Evolutionary conservation across 2,888 invertebrate genomes (phyloP), one percentile per base, ranked within the genome.

Genomic region (Dryococelus australis): DNA sequence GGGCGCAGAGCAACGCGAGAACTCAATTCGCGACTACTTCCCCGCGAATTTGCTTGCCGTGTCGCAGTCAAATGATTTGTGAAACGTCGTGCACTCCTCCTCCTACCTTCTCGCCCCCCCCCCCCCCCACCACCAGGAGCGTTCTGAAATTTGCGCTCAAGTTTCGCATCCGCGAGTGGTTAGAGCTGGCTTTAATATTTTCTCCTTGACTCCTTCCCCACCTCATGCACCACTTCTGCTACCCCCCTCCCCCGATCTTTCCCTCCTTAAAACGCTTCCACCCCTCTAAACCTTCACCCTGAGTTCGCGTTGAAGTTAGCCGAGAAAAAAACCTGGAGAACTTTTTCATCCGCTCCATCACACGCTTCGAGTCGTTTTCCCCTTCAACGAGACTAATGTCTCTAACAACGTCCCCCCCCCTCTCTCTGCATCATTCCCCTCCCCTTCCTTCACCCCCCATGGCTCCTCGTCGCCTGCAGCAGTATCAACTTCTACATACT

Each of bases 351-450:
- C 65, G 65, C 65, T 65, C 65, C 65, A 65, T 65, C 65, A 65
- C 65, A 20, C 65, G 16, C 65, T 65, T 20, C 65, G 65, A 65
- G 65, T 65, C 65, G 65, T 65, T 65, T 24, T 24, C 65, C n/a
- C n/a, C 65, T 65, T 65, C 65, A 65, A 65, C 16, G 65, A 65
- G 65, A 65, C 65, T 65, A 65, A 65, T 65, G 65, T 65, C 65
- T 65, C 65, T 65, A 65, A 65, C 65, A 65, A 65, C 20, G 65
- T 65, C 16, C 16, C 65, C 65, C 20, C 24, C 65, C 65, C 65
- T 24, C 24, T 20, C 65, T 24, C 24, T 20, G 16, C 65, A 5
- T 20, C 20, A 24, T 13, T 5, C 65, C 24, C 65, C 65, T 24
- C 65, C 10, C 65, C 24, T 65, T 65, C 65, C 65, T 65, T 20